Base-by-base conservation (phyloP, 2,113 vertebrate species). In the Dipodomys spectabilis region DNA sequence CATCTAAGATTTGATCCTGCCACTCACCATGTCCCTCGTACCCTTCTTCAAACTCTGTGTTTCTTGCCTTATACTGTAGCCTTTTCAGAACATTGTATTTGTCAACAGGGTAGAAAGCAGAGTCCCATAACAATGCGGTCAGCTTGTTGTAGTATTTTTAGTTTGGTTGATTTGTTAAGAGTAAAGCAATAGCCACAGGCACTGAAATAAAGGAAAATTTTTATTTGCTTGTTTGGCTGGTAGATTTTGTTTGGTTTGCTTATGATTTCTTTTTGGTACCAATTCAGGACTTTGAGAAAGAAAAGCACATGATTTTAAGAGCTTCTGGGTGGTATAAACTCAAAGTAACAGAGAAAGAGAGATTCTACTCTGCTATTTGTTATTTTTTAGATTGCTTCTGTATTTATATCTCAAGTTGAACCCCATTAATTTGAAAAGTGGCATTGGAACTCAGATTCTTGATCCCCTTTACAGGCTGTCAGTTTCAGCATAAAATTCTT, bases 181-280 rank as follows among this genome's bases (percentile, higher is more conserved):
- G 6, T 75, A 86, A 91, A 90, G 35, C 30, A 62, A 39, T 82
- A 79, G 35, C 74, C 28, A 28, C 20, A 64, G 6, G 84, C 89
- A 45, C 49, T 67, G 35, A 88, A 73, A 92, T 32, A 6, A 53
- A 23, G 6, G 82, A 88, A 86, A 91, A 32, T n/a, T 71, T 71
- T 87, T 73, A 13, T 91, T 90, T 88, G 60, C 25, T 81, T 65
- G 23, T 64, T 39, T 89, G 57, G 19, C 60, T 81, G 13, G 0
- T 32, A 87, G 86, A n/a, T 67, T 81, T 75, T 74, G 44, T 49
- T 88, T 86, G 39, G 83, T 96, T 91, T 23, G 62, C 85, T 85
- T 82, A 35, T 74, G 23, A 0, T 15, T 25, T 82, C 64, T 82
- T 49, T 49, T 49, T 49, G 39, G 19, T 62, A 25, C 32, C 81